Conservation (phyloP, 2,888 invertebrate genomes). For the Pilophorus perplexus region DNA sequence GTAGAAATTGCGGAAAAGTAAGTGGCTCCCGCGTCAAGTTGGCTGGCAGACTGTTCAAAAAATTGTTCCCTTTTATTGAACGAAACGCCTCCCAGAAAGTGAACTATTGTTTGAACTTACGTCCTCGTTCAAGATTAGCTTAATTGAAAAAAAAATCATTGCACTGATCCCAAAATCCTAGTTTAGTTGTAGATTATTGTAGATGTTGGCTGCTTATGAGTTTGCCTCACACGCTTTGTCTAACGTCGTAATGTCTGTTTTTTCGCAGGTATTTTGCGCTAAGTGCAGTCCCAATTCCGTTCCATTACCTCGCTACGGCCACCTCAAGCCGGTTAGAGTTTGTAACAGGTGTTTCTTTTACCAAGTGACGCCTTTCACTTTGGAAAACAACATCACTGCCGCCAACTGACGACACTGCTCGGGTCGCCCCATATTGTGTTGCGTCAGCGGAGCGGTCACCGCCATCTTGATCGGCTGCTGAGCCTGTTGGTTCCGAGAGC, state of each 20-base stretch:
- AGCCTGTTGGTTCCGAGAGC: no score
- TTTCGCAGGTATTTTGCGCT: slow-evolving; percentile 82
- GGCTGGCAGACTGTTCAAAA: no score
- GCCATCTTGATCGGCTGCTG: no score
- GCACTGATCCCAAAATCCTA: no score
- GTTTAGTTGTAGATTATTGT: no score
- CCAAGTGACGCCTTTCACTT: slow-evolving; percentile 65
- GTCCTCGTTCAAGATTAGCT: neutral
- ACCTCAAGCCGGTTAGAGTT: slow-evolving; percentile 88
- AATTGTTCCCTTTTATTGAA: no score
- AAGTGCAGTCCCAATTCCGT: slow-evolving; percentile 91
- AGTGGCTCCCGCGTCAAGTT: neutral
- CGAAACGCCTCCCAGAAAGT: no score
- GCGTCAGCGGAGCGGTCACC: neutral
- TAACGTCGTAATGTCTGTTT: no score
- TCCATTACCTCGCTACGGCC: slow-evolving; percentile 88
- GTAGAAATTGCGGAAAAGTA: slow-evolving; percentile 85
- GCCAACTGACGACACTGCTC: slow-evolving; percentile 39
- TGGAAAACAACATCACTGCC: slow-evolving; percentile 42
- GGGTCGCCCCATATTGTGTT: neutral
- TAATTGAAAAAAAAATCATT: no score
- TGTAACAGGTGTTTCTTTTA: slow-evolving; percentile 84
- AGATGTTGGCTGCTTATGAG: no score
- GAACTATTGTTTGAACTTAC: neutral
- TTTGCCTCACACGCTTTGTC: no score